These are phyloP conservation scores for Pachycephala philippinensis DNA, from an alignment of 2,113 vertebrate species.

Conservation along the genomic window DNA sequence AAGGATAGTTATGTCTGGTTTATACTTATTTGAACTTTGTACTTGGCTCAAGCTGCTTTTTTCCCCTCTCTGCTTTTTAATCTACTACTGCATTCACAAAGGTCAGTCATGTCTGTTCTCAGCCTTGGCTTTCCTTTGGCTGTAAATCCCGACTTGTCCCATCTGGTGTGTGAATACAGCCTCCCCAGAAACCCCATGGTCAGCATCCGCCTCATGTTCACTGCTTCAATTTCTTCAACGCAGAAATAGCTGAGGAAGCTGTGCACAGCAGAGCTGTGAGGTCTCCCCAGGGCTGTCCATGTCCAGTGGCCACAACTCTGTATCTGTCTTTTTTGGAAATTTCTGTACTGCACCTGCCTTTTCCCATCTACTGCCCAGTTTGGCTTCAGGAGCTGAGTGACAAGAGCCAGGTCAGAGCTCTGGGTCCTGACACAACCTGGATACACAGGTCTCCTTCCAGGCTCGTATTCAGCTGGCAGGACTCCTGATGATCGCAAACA, in stretches of 20 bases:
- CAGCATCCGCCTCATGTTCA: not conserved
- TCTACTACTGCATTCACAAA: not conserved
- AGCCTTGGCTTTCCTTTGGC: not conserved
- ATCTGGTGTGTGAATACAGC: not conserved
- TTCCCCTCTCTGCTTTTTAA: not conserved
- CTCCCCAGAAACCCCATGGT: rapidly evolving
- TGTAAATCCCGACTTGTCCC: not conserved
- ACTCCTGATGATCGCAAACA: not conserved
- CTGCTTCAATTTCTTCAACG: not conserved
- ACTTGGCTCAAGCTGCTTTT: not conserved
- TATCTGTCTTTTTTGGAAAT: not conserved
- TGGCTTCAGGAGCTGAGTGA: not conserved
- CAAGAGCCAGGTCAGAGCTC: not conserved
- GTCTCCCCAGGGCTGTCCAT: not conserved
- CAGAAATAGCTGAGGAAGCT: not conserved
- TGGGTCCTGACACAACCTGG: rapidly evolving
- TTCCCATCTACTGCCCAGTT: rapidly evolving
- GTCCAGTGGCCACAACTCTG: not conserved
- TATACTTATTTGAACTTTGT: not conserved
- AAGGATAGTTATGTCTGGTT: not conserved
- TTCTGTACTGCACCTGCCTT: not conserved
- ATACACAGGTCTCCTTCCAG: not conserved
- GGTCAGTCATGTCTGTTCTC: not conserved
- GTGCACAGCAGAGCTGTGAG: not conserved
- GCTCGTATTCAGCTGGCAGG: not conserved